Percentiles rank a stretch among this genome's conserved stretches.
Evolutionary conservation across 2,797 vertebrate species (phyloP).

Genomic region (Jordanella pulchra): DNA sequence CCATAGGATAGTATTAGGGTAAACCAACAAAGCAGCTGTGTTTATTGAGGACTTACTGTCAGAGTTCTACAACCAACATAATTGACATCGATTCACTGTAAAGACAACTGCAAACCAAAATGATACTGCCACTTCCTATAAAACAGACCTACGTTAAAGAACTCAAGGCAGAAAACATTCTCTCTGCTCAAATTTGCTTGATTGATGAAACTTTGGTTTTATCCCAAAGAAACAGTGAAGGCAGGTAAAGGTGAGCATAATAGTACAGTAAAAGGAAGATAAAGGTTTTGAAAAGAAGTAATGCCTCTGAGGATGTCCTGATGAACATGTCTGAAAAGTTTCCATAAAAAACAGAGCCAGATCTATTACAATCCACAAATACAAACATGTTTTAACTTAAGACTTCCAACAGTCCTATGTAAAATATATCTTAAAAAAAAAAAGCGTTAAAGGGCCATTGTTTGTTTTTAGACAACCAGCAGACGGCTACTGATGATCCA

Average conservation of each 20-base stretch:
- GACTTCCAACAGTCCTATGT: constrained; percentile 1
- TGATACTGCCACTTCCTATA: neutral
- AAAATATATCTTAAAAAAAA: constrained; percentile 10
- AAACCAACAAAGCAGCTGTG: neutral
- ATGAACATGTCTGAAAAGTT: neutral
- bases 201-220: neutral
- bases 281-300: constrained; percentile 16
- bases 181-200: neutral
- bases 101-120: neutral
- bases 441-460: neutral
- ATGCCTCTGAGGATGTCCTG: constrained; percentile 13
- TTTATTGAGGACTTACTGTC: neutral
- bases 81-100: constrained; percentile 17
- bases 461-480: constrained; percentile 11
- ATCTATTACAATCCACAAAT: constrained; percentile 3
- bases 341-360: constrained; percentile 1
- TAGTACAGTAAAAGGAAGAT: neutral
- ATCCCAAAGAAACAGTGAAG: neutral
- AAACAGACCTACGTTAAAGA: neutral
- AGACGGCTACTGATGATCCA: constrained; percentile 12
- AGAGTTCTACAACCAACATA: neutral
- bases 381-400: constrained; percentile 8
- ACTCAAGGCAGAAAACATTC: constrained; percentile 4
- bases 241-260: neutral
- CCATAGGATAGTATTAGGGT: neutral